These are phyloP conservation scores for Microctenopoma stevenorrisi DNA, from an alignment of 2,797 vertebrate species.

Conservation along the genomic window DNA sequence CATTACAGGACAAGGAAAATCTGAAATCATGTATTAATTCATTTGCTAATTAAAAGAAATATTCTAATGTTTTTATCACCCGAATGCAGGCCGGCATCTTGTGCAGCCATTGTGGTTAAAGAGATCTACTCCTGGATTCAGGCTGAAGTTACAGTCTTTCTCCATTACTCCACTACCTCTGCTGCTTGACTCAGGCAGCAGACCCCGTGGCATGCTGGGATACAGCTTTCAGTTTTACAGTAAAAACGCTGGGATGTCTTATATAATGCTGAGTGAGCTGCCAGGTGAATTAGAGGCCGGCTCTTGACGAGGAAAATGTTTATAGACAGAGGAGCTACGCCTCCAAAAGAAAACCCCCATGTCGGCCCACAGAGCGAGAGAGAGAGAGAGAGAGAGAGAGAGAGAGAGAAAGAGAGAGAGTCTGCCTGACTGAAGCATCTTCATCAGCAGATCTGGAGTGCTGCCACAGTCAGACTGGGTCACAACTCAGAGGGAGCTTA, in stretches of 20 bases:
- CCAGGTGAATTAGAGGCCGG: constrained; percentile 70
- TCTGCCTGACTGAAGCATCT: constrained; percentile 24
- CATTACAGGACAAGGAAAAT: constrained; percentile 58
- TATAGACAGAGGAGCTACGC: constrained; percentile 58
- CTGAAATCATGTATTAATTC: constrained; percentile 51
- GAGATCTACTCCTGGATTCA: not conserved
- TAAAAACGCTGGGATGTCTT: constrained; percentile 72
- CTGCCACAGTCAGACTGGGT: constrained; percentile 58
- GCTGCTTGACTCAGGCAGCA: constrained; percentile 32
- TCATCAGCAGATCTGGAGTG: constrained; percentile 73
- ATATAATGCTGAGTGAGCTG: constrained; percentile 77
- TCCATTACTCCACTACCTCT: constrained; percentile 3
- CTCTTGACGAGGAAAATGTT: constrained; percentile 67
- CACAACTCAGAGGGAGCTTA: constrained; percentile 50
- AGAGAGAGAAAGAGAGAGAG: constrained; percentile 19
- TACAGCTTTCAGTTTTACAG: constrained; percentile 60
- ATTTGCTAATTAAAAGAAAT: constrained; percentile 50
- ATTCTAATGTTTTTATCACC: constrained; percentile 4
- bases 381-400: not conserved
- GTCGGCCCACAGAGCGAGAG: constrained; percentile 12
- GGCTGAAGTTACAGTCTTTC: constrained; percentile 10
- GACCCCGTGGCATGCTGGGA: constrained; percentile 35
- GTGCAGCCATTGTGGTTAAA: not conserved
- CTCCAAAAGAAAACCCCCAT: constrained; percentile 50
- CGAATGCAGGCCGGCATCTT: not conserved